A percentile compares a stretch with the other conserved stretches of the same genome.
Evolutionary conservation across 2,888 invertebrate genomes (phyloP).

Genomic region (Anthrax anthrax): DNA sequence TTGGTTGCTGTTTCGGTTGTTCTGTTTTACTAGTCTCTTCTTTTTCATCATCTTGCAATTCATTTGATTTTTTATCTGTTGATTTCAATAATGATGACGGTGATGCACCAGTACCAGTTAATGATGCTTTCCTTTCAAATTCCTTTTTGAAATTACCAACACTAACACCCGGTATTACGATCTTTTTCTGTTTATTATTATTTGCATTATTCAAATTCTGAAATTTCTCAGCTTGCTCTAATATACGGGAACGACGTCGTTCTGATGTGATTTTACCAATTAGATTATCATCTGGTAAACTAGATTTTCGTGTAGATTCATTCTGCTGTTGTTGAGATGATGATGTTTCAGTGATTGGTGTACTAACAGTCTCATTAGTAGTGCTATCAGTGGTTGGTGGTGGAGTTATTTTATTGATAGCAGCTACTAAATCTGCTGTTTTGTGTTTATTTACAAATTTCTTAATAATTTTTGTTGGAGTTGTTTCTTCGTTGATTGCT

Average conservation of each 20-base stretch:
- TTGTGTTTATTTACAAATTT: constrained; percentile 35
- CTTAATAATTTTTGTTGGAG: constrained; percentile 32
- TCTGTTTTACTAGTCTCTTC: neutral
- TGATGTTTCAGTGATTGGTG: constrained; percentile 11
- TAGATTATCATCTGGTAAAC: constrained; percentile 29
- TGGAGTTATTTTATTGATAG: constrained; percentile 23
- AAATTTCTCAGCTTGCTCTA: constrained; percentile 56
- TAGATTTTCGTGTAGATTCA: constrained; percentile 24
- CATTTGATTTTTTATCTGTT: constrained; percentile 24
- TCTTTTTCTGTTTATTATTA: constrained; percentile 56
- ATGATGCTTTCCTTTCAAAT: constrained; percentile 65
- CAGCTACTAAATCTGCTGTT: constrained; percentile 31
- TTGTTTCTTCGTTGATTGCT: constrained; percentile 19
- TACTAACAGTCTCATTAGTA: constrained; percentile 10
- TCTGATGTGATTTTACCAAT: constrained; percentile 38
- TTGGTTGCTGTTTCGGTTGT: constrained; percentile 19
- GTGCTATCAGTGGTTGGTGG: constrained; percentile 12
- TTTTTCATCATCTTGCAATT: constrained; percentile 9
- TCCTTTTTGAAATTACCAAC: constrained; percentile 78
- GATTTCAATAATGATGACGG: constrained; percentile 23
- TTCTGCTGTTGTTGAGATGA: constrained; percentile 10
- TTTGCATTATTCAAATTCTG: constrained; percentile 37
- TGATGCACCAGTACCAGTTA: constrained; percentile 36
- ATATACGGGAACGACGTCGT: constrained; percentile 49
- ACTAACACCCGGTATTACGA: constrained; percentile 66